Evolutionary conservation across 2,113 vertebrate species (phyloP), one percentile per base, ranked within the genome.

Genomic region (Junco hyemalis): DNA sequence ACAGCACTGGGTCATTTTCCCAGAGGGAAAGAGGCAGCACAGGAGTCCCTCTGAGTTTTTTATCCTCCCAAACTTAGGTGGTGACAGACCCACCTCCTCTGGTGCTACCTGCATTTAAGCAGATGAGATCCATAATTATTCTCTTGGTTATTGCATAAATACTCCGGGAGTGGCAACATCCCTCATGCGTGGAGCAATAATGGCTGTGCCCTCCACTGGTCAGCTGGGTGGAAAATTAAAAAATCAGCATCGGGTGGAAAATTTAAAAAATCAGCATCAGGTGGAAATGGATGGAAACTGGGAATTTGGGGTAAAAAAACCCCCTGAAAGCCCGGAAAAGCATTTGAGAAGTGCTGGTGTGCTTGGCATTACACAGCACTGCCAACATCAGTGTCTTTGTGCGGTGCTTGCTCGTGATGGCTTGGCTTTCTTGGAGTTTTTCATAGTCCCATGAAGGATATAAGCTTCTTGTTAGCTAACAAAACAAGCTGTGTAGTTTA

Each of bases 401-500:
- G n/a, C 21, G 28, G 47, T 0, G 0, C 35, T 78, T 86, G 26
- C 33, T 54, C 56, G 28, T 40, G 51, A 17, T 24, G 63, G 23
- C 36, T 36, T 36, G 15, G 45, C 7, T 79, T 72, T 68, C 16
- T 2, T 29, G 44, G 23, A 13, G 16, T 8, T 84, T 86, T 89
- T 60, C 69, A 33, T 20, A 71, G 72, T 33, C 48, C 29, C 16
- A 11, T 87, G 38, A 93, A 93, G 28, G n/a, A 73, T 25, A 51
- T 12, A 40, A 44, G 21, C 89, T 81, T 56, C 83, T 86, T 79
- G 57, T 91, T 87, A 92, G 60, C 73, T 89, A 86, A 69, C 28
- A 89, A 76, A 97, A 87, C 65, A 65, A 81, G n/a, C 59, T 79
- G 65, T 65, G 53, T 89, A 40, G 48, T 53, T 95, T 89, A 95